Evolutionary conservation across 2,797 vertebrate species (phyloP), one percentile per base, ranked within the genome.

Genomic region (Esox masquinongy): DNA sequence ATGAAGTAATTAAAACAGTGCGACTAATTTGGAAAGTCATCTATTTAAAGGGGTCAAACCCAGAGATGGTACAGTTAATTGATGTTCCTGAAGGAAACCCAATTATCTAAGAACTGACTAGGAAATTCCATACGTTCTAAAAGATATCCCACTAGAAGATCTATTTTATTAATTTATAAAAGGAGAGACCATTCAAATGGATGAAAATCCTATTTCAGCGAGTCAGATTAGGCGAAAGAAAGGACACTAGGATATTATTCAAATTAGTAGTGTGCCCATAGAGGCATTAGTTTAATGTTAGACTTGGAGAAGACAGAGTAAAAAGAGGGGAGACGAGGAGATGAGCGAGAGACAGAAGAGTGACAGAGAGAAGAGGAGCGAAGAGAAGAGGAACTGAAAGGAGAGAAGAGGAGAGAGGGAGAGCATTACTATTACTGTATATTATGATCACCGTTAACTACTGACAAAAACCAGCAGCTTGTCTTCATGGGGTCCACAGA

Each of bases 251-350:
- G 74, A 79, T 76, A 72, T 79, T 29, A 70, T 85, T 78, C 78
- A 83, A 83, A 85, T 85, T 61, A 82, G 72, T 69, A 81, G 74
- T 69, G 47, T 74, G 78, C 69, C 79, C 64, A 75, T 77, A 59
- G 74, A 79, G 87, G 82, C 74, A 69, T 49, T 63, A 70, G 74
- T 80, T 83, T 84, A 86, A 87, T 80, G 66, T 43, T 43, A 43
- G 39, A 43, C 39, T 43, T 6, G 39, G 39, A 43, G 39, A 43
- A 43, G 39, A 43, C 39, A 9, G 1, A 43, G 77, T 82, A 74
- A 53, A 67, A 71, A 43, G 19, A 63, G 22, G 15, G 6, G 49
- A 50, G 43, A 74, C 49, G 19, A 19, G 2, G 53, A 22, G 53
- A 43, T 43, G 39, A 43, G 39, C 5, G 53, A n/a, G 53, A 11